A percentile compares a stretch with the other conserved stretches of the same genome.
Conservation (phyloP, 2,113 vertebrate genomes). For the Neopipo cinnamomea region DNA sequence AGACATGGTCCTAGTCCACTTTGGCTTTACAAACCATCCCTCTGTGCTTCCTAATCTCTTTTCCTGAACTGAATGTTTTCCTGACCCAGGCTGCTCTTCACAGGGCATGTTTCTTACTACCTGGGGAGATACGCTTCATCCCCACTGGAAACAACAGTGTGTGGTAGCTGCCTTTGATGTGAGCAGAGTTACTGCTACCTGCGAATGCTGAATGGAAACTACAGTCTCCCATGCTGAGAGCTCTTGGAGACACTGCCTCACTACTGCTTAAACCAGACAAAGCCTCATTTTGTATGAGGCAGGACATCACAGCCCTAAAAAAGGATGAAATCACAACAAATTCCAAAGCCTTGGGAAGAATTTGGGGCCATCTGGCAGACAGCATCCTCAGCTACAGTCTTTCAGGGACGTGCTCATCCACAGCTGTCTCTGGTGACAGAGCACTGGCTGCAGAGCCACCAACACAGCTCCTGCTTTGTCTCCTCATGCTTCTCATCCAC, state of each 20-base stretch:
- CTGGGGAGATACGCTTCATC: neutral
- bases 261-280: neutral
- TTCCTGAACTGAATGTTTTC: neutral
- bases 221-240: neutral
- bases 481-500: neutral
- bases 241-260: neutral
- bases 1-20: neutral
- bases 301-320: neutral
- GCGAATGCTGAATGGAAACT: neutral
- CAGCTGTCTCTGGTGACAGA: neutral
- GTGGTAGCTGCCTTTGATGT: neutral
- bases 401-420: neutral
- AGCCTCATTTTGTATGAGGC: neutral
- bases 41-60: neutral
- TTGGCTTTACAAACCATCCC: neutral
- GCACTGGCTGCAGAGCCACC: neutral
- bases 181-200: neutral
- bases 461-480: neutral
- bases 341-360: conserved; percentile 4
- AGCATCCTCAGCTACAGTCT: conserved; percentile 9
- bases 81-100: neutral
- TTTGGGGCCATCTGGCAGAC: conserved; percentile 10
- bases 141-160: neutral
- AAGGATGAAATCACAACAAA: neutral
- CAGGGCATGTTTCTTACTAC: neutral